phyloP scores from a whole-genome alignment of 2,113 vertebrate species.

The Pimephales promelas region DNA sequence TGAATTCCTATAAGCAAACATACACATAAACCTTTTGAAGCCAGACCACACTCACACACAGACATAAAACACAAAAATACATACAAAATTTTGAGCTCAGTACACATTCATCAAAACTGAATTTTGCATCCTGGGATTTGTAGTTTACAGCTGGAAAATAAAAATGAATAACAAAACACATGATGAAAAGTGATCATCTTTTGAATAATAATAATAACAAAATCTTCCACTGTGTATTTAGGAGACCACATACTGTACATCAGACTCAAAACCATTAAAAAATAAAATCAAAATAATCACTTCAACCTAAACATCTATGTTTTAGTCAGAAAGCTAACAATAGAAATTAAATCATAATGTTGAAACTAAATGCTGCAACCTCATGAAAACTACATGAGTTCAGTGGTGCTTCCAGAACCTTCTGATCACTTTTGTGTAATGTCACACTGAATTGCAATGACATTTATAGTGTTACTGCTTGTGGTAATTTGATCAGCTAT shows the following conservation, averaged over 20 bases:
- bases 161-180: not conserved
- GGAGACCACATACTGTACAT: not conserved
- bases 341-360: not conserved
- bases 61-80: constrained; percentile 39
- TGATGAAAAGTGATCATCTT: constrained; percentile 29
- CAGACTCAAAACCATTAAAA: not conserved
- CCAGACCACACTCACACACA: constrained; percentile 31
- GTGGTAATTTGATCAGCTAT: constrained; percentile 25
- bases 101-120: not conserved
- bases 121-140: not conserved
- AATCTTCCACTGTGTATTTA: constrained; percentile 16
- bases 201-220: not conserved
- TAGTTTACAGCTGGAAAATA: not conserved
- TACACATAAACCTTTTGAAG: constrained; percentile 62
- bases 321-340: constrained; percentile 1
- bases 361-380: not conserved
- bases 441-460: not conserved
- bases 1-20: constrained; percentile 75
- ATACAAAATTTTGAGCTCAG: constrained; percentile 12
- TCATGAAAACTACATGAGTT: not conserved
- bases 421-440: constrained; percentile 8
- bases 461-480: constrained; percentile 9
- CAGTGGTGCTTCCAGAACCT: not conserved
- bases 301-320: not conserved
- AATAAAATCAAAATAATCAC: not conserved